phyloP scores from a whole-genome alignment of 2,888 invertebrate species.

The Dione vanillae region DNA sequence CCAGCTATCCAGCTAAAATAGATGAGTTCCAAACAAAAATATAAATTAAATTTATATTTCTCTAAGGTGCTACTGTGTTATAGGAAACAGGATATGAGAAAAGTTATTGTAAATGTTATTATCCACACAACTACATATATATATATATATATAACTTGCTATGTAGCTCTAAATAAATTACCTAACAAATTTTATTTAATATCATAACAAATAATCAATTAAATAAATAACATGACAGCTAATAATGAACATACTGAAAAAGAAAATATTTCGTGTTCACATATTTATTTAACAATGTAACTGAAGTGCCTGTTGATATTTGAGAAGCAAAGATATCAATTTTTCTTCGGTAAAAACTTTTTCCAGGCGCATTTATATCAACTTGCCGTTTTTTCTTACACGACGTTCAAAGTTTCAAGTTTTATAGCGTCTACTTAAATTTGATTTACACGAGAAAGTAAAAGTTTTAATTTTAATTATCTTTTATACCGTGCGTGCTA shows the following conservation, averaged over 20 bases:
- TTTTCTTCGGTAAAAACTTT: conserved; percentile 20
- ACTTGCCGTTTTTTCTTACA: not conserved
- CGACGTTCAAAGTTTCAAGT: not conserved
- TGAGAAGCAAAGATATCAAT: conserved; percentile 29
- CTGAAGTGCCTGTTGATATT: conserved; percentile 35
- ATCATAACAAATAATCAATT: not conserved
- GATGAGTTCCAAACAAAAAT: too few species aligned
- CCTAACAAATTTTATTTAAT: not conserved
- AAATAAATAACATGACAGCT: not conserved
- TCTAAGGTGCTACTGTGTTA: not conserved
- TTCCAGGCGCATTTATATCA: conserved; percentile 23
- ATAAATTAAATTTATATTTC: too few species aligned
- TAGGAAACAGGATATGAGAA: conserved; percentile 28
- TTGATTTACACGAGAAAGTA: not conserved
- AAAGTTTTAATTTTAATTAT: not conserved
- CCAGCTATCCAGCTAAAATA: too few species aligned
- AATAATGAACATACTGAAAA: not conserved
- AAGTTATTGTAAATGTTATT: conserved; percentile 26
- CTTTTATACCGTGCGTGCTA: too few species aligned
- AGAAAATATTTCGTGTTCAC: not conserved
- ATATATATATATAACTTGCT: conserved; percentile 10
- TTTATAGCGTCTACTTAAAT: not conserved
- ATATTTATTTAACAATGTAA: not conserved
- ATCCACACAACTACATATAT: conserved; percentile 1
- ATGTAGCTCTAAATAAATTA: not conserved